A percentile compares a stretch with the other conserved stretches of the same genome.
Evolutionary conservation across 37 sponge, comb jelly and placozoan species (phyloP).

Genomic region (Beroe forskalii): DNA sequence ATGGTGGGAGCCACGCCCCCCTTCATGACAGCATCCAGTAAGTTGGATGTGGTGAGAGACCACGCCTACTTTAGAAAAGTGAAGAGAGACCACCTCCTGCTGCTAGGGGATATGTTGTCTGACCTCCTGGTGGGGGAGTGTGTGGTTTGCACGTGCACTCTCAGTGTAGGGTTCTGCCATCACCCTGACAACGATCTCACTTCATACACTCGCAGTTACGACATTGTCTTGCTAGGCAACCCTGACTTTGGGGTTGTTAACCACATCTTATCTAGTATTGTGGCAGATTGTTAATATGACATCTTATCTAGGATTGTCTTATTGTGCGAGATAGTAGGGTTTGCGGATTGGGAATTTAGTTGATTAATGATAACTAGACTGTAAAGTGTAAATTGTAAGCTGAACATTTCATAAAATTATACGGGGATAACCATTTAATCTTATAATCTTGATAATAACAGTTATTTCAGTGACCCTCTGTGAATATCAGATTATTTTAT

Average conservation of each 20-base stretch:
- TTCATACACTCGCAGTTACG: neutral
- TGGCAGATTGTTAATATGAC: no score
- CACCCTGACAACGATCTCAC: neutral
- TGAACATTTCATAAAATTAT: no score
- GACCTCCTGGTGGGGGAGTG: conserved; percentile 20
- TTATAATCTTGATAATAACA: no score
- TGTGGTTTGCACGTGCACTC: neutral
- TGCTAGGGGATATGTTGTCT: conserved; percentile 61
- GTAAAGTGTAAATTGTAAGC: no score
- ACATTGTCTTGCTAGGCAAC: conserved; percentile 9
- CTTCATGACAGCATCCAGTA: conserved; percentile 33
- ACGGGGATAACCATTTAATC: no score
- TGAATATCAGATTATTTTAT: no score
- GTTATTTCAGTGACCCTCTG: no score
- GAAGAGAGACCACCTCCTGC: neutral
- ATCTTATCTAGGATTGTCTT: no score
- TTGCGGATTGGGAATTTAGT: no score
- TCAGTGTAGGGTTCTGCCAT: conserved; percentile 16
- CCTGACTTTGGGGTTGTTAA: conserved; percentile 17
- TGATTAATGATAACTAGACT: no score
- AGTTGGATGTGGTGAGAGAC: conserved; percentile 13
- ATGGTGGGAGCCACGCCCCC: conserved; percentile 7
- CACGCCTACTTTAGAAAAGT: conserved; percentile 8
- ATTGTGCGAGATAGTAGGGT: no score
- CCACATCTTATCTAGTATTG: no score